phyloP scores from a whole-genome alignment of 2,888 invertebrate species.

The Tinea trinotella region DNA sequence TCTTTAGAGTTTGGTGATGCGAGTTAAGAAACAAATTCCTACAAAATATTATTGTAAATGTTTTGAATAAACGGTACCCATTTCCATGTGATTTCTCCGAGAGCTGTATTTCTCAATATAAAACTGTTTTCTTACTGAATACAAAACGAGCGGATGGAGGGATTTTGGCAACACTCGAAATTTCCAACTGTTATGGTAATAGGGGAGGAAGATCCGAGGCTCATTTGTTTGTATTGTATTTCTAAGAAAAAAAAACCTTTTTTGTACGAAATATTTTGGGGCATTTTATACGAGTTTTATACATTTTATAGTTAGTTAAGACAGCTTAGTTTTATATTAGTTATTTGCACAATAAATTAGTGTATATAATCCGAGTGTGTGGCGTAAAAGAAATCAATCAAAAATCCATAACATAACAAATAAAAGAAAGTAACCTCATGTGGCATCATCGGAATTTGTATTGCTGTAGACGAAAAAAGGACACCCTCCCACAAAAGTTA shows the following conservation, averaged over 20 bases:
- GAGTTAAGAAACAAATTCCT: background rate
- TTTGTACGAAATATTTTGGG: too few relatives aligned
- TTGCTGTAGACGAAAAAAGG: constrained; percentile 9
- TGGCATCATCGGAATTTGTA: constrained; percentile 18
- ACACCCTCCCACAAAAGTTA: constrained; percentile 49
- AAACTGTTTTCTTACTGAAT: constrained; percentile 8
- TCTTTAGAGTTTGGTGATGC: background rate
- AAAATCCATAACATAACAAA: constrained; percentile 3
- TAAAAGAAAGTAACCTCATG: constrained; percentile 21
- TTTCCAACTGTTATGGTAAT: constrained; percentile 13
- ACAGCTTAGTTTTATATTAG: too few relatives aligned
- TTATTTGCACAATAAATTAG: background rate
- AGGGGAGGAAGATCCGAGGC: constrained; percentile 5
- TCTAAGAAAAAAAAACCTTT: background rate
- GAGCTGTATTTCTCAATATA: constrained; percentile 2
- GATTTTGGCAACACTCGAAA: constrained; percentile 17
- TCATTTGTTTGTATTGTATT: constrained; percentile 18
- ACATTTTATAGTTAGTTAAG: too few relatives aligned
- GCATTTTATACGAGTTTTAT: too few relatives aligned
- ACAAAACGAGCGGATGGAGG: constrained; percentile 29
- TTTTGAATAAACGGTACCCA: constrained; percentile 6
- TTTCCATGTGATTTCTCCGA: constrained; percentile 15
- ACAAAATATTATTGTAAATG: constrained; percentile 10
- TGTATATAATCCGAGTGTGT: background rate
- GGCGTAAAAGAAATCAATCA: background rate